A percentile compares a stretch with the other conserved stretches of the same genome.
Evolutionary conservation across 2,113 vertebrate species (phyloP).

Genomic region (Dasyornis broadbenti): DNA sequence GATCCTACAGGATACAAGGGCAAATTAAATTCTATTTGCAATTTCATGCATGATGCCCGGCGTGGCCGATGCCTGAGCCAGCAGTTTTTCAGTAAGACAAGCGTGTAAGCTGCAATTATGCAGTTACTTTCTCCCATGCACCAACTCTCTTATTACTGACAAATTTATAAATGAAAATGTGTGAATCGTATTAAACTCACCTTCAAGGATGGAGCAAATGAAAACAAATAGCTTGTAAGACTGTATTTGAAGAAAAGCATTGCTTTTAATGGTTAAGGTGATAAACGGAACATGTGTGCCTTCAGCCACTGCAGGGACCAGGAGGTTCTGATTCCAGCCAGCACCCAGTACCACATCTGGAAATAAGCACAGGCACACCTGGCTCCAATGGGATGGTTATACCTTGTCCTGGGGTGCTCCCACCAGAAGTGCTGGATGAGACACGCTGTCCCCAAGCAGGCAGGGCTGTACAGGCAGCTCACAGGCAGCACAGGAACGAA

Average conservation of each 20-base stretch:
- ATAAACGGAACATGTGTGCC: neutral
- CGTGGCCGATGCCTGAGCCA: conserved; percentile 42
- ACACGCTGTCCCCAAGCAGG: neutral
- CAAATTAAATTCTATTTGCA: conserved; percentile 82
- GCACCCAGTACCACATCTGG: neutral
- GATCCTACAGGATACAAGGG: conserved; percentile 76
- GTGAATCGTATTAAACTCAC: conserved; percentile 66
- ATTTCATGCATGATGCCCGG: conserved; percentile 77
- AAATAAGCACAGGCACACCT: neutral
- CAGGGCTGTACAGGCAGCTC: neutral
- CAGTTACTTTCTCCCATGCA: conserved; percentile 65
- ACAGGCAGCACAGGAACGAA: neutral
- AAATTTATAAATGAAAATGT: conserved; percentile 71
- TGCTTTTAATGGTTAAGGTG: neutral
- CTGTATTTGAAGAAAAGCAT: neutral
- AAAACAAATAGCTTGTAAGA: neutral
- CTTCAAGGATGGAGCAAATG: conserved; percentile 58
- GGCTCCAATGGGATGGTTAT: neutral
- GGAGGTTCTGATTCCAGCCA: neutral
- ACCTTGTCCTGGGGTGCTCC: rapidly evolving
- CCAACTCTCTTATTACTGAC: conserved; percentile 64
- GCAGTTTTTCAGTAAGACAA: conserved; percentile 80
- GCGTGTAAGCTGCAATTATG: conserved; percentile 77
- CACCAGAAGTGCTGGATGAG: rapidly evolving
- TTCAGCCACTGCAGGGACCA: neutral